phyloP scores from a whole-genome alignment of 2,888 invertebrate species.

The Idaea aversata region DNA sequence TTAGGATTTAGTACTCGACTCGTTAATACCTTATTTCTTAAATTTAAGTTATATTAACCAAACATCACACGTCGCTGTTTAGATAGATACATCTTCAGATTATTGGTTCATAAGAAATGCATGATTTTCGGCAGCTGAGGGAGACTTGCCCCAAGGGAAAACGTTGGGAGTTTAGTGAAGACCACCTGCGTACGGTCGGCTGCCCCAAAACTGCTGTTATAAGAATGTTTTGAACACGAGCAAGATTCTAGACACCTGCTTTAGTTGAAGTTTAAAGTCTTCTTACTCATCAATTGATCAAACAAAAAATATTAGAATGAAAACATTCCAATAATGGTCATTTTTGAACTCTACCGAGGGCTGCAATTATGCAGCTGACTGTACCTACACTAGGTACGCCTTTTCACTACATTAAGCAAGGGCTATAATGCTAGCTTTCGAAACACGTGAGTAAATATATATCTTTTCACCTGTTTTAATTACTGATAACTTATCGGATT shows the following conservation, averaged over 20 bases:
- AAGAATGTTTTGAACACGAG: too few relatives aligned
- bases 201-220: too few relatives aligned
- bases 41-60: background rate
- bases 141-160: conserved; percentile 15
- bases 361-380: too few relatives aligned
- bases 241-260: too few relatives aligned
- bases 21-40: background rate
- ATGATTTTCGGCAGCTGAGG: conserved; percentile 42
- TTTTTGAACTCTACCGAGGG: too few relatives aligned
- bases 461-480: conserved; percentile 54
- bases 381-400: background rate
- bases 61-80: background rate
- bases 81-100: conserved; percentile 28
- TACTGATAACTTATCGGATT: conserved; percentile 58
- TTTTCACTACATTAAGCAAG: background rate
- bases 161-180: background rate
- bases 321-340: too few relatives aligned
- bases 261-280: too few relatives aligned
- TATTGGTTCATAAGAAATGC: conserved; percentile 59
- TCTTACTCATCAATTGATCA: too few relatives aligned
- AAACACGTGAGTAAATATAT: conserved; percentile 19
- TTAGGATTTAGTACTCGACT: too few relatives aligned
- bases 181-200: conserved; percentile 3
- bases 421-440: background rate
- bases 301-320: too few relatives aligned